Conservation (phyloP, 2,888 invertebrate species). For the Dasysyrphus tricinctus region DNA sequence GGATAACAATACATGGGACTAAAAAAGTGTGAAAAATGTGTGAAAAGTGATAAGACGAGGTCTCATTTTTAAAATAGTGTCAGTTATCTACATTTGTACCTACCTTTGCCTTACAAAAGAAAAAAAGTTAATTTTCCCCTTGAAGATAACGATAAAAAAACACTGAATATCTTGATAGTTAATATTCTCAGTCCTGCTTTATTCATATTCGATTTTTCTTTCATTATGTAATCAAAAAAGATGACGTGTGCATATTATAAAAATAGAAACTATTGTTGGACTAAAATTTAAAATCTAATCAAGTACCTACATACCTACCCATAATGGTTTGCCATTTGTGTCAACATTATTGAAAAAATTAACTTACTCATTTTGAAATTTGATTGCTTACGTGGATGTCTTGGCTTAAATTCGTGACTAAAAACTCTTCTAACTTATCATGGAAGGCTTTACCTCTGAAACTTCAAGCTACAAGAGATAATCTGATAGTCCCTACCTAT, state of each 20-base stretch:
- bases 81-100: no score
- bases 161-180: not conserved
- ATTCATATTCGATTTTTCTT: not conserved
- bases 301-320: not conserved
- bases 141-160: not conserved
- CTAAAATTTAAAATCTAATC: not conserved
- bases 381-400: not conserved
- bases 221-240: not conserved
- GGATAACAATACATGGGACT: constrained; percentile 29
- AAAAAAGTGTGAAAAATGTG: constrained; percentile 5
- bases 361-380: not conserved
- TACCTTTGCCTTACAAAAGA: not conserved
- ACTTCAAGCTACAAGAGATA: not conserved
- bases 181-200: not conserved
- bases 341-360: not conserved
- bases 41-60: not conserved
- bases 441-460: not conserved
- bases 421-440: not conserved
- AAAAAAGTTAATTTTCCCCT: not conserved
- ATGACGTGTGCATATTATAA: constrained; percentile 14
- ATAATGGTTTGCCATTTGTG: not conserved
- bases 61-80: constrained; percentile 3
- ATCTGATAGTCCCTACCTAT: not conserved
- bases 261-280: not conserved
- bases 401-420: not conserved